Conservation (phyloP, 2,888 invertebrate genomes). For the Troides oblongomaculatus region DNA sequence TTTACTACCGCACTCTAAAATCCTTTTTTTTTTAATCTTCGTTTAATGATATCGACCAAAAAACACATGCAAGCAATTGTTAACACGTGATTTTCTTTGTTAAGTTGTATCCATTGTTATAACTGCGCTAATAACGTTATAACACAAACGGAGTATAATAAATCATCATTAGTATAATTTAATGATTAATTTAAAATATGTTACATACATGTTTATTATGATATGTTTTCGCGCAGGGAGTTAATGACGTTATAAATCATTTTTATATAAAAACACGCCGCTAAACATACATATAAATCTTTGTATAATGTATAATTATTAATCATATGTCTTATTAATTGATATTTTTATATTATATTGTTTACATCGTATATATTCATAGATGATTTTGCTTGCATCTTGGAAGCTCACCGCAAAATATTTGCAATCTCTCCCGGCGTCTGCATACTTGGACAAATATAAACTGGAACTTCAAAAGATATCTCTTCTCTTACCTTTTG, state of each 20-base stretch:
- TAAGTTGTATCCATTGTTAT: neutral
- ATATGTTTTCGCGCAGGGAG: neutral
- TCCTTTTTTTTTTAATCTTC: too few species aligned
- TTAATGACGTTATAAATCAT: constrained; percentile 14
- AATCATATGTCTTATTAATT: constrained; percentile 19
- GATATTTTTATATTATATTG: constrained; percentile 20
- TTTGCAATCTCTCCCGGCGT: constrained; percentile 17
- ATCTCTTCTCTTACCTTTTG: constrained; percentile 2
- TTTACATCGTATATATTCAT: constrained; percentile 19
- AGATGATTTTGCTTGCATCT: constrained; percentile 9
- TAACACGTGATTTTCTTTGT: neutral
- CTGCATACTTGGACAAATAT: constrained; percentile 25
- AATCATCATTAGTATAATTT: constrained; percentile 1
- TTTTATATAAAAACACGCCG: constrained; percentile 5
- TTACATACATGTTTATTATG: neutral
- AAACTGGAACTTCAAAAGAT: constrained; percentile 2
- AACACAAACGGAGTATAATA: neutral
- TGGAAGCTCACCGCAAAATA: constrained; percentile 16
- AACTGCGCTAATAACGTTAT: neutral
- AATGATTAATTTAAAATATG: neutral
- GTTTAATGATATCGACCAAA: too few species aligned
- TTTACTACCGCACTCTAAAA: too few species aligned
- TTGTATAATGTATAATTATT: constrained; percentile 24
- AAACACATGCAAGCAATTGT: too few species aligned
- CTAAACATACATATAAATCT: constrained; percentile 15